Percentiles rank a stretch among this genome's conserved stretches.
phyloP scores from a whole-genome alignment of 2,113 vertebrate genomes.

The Anser brachyrhynchus region DNA sequence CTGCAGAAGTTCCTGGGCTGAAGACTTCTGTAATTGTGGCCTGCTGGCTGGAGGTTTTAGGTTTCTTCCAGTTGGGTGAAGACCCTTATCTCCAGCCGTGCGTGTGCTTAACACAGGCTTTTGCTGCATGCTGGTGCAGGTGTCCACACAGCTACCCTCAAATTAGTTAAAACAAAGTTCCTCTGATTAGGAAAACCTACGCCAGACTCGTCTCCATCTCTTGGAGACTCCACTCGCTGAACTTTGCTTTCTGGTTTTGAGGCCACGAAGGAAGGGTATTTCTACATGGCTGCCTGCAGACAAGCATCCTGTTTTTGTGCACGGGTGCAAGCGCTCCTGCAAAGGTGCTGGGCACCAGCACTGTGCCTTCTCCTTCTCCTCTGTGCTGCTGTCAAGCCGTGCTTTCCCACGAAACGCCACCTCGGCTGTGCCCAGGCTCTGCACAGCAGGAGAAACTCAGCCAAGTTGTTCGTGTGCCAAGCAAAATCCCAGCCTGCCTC shows the following conservation, averaged over 20 bases:
- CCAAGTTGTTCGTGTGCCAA: background rate
- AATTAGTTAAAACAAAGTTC: background rate
- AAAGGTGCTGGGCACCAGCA: background rate
- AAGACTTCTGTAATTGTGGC: background rate
- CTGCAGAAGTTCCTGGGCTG: background rate
- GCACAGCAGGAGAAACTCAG: background rate
- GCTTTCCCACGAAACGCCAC: background rate
- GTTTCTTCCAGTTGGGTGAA: background rate
- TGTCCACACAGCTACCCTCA: background rate
- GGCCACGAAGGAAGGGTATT: background rate
- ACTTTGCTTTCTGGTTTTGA: background rate
- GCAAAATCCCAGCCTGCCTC: background rate
- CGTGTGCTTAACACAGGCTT: background rate
- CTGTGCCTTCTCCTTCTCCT: background rate
- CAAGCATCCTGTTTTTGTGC: no score
- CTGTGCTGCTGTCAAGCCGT: background rate
- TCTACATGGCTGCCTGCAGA: background rate
- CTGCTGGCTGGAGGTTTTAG: background rate
- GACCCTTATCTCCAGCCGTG: background rate
- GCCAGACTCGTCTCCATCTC: background rate
- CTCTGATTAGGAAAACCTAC: background rate
- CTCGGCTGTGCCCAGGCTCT: background rate
- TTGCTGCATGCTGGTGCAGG: background rate
- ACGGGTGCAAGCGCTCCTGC: no score
- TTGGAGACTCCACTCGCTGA: background rate